phyloP scores from a whole-genome alignment of 35 echinoderm and acorn worm species.

The Strongylocentrotus purpuratus region DNA sequence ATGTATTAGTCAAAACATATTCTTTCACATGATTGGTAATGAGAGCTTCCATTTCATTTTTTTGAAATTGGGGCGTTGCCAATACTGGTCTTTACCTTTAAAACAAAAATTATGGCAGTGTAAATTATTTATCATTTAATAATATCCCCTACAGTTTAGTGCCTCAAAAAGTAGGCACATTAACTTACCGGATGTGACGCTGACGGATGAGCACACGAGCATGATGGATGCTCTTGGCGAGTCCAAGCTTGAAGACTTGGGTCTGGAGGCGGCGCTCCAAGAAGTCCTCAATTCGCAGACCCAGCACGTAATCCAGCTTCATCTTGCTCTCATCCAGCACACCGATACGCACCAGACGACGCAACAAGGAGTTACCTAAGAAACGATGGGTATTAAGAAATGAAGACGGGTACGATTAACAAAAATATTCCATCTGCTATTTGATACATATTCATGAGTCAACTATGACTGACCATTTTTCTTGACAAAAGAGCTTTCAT shows the following conservation, averaged over 20 bases:
- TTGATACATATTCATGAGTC: background rate
- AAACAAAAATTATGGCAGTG: too few relatives aligned
- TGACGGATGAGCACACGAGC: slow-evolving; percentile 95
- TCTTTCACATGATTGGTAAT: too few relatives aligned
- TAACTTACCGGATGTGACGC: slow-evolving; percentile 93
- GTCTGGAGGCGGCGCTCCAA: slow-evolving; percentile 99
- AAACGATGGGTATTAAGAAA: background rate
- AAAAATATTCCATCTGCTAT: background rate
- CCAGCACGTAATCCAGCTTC: slow-evolving; percentile 99
- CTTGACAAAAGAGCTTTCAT: background rate
- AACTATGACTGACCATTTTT: background rate
- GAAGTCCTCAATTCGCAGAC: slow-evolving; percentile 98
- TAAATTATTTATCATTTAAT: too few relatives aligned
- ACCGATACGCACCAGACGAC: slow-evolving; percentile 97
- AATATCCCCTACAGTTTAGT: too few relatives aligned
- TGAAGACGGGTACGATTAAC: background rate
- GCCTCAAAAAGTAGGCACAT: too few relatives aligned
- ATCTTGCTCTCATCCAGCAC: slow-evolving; percentile 97
- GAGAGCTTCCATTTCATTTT: too few relatives aligned
- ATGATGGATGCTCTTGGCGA: slow-evolving; percentile 99
- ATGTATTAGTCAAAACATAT: too few relatives aligned
- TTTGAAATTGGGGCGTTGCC: too few relatives aligned
- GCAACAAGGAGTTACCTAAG: slow-evolving; percentile 93
- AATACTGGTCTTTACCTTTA: too few relatives aligned
- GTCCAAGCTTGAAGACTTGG: slow-evolving; percentile 96